Evolutionary conservation across 2,888 invertebrate genomes (phyloP).

Genomic region (Pyrgus malvae): DNA sequence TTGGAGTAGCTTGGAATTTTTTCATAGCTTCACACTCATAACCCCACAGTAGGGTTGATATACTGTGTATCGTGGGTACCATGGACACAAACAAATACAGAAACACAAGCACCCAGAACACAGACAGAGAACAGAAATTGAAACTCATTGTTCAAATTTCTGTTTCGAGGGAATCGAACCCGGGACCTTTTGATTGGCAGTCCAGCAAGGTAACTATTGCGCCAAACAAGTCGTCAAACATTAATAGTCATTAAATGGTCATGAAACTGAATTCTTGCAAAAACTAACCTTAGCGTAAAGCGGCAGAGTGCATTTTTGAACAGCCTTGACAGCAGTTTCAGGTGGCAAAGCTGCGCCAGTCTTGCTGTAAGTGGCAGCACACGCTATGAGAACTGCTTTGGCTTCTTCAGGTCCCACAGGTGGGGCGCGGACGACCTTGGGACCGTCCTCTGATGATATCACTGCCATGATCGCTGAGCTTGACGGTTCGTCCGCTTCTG

Average conservation of each 20-base stretch:
- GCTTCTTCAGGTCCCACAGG: conserved; percentile 70
- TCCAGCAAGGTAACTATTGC: no score
- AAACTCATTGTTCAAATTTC: no score
- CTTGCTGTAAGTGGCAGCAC: conserved; percentile 68
- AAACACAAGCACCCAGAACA: no score
- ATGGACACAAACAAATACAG: no score
- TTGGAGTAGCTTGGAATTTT: no score
- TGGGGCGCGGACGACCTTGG: conserved; percentile 66
- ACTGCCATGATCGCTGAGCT: conserved; percentile 78
- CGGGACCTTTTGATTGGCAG: no score
- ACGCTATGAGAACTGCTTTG: conserved; percentile 61
- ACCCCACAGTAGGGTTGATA: no score
- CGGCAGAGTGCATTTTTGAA: conserved; percentile 85
- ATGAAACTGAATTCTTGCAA: not conserved
- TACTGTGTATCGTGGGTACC: no score
- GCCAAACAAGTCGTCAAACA: no score
- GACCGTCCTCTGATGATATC: conserved; percentile 70
- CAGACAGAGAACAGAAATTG: no score
- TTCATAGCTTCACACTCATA: no score
- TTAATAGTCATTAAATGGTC: not conserved
- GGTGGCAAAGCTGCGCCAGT: conserved; percentile 82
- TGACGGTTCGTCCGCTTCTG: conserved; percentile 71
- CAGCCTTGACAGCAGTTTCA: conserved; percentile 82
- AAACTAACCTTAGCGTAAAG: conserved; percentile 84
- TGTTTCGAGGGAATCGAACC: no score